Conservation (phyloP, 2,113 vertebrate genomes). For the Xyrauchen texanus region DNA sequence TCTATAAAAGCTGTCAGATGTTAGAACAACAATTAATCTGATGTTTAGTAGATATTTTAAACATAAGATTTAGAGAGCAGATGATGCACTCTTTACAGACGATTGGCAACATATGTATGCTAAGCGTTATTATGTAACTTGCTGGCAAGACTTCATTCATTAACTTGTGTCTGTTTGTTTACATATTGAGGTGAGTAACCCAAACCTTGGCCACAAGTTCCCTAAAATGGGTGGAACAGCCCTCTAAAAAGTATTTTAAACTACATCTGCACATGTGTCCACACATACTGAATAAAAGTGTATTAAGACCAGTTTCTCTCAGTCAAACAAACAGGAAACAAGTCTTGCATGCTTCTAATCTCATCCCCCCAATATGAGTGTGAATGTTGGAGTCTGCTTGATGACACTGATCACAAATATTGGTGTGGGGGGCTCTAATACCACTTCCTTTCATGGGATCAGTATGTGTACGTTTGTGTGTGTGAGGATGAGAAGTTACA, state of each 20-base stretch:
- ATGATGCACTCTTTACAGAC: too few relatives aligned
- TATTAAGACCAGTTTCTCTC: constrained; percentile 23
- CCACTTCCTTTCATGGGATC: constrained; percentile 48
- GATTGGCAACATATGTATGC: too few relatives aligned
- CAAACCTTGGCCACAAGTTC: background rate
- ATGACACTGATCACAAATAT: constrained; percentile 54
- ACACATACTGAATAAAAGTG: constrained; percentile 5
- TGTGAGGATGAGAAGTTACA: constrained; percentile 47
- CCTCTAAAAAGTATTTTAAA: too few relatives aligned
- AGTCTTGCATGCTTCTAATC: constrained; percentile 51
- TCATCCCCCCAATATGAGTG: constrained; percentile 45
- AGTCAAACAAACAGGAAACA: constrained; percentile 49
- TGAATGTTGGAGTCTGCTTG: constrained; percentile 48
- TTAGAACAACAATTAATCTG: too few relatives aligned
- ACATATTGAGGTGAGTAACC: constrained; percentile 10
- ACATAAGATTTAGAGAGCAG: too few relatives aligned
- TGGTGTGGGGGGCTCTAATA: constrained; percentile 39
- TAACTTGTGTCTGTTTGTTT: too few relatives aligned
- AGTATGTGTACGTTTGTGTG: constrained; percentile 39
- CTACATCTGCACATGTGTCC: too few relatives aligned
- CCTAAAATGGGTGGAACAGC: background rate
- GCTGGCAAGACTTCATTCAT: too few relatives aligned
- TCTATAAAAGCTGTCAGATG: too few relatives aligned
- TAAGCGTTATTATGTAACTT: too few relatives aligned
- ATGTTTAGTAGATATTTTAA: too few relatives aligned